Percentiles rank a stretch among this genome's conserved stretches.
Evolutionary conservation across 2,113 vertebrate species (phyloP).

Genomic region (Silurus glanis): DNA sequence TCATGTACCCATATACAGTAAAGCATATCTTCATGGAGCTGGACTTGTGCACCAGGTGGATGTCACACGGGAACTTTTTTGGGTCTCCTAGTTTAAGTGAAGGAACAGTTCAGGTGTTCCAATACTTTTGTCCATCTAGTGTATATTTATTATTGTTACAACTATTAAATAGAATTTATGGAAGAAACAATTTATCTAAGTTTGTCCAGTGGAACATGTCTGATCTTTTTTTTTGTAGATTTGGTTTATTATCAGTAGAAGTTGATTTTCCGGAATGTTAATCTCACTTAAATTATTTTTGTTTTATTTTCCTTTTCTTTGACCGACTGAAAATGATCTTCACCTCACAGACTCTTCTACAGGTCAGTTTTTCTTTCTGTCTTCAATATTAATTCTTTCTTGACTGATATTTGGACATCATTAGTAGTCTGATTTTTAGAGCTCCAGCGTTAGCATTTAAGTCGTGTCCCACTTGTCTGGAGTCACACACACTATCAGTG

Average conservation of each 20-base stretch:
- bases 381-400: neutral
- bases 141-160: no score
- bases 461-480: no score
- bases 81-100: no score
- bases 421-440: neutral
- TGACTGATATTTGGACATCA: neutral
- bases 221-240: neutral
- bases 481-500: no score
- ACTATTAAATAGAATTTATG: no score
- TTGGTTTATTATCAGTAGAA: neutral
- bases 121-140: no score
- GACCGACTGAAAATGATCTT: slow-evolving; percentile 9
- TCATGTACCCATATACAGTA: no score
- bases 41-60: no score
- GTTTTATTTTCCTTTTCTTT: slow-evolving; percentile 29
- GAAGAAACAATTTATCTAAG: neutral
- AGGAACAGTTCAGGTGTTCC: no score
- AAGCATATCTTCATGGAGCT: no score
- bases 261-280: neutral
- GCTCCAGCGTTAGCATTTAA: neutral
- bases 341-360: slow-evolving; percentile 78
- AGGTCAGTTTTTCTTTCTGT: slow-evolving; percentile 72
- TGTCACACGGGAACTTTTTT: no score
- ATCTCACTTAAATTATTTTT: neutral
- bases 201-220: neutral